Evolutionary conservation across 2,113 vertebrate genomes (phyloP), one percentile per base, ranked within the genome.

Genomic region (Polyodon spathula): DNA sequence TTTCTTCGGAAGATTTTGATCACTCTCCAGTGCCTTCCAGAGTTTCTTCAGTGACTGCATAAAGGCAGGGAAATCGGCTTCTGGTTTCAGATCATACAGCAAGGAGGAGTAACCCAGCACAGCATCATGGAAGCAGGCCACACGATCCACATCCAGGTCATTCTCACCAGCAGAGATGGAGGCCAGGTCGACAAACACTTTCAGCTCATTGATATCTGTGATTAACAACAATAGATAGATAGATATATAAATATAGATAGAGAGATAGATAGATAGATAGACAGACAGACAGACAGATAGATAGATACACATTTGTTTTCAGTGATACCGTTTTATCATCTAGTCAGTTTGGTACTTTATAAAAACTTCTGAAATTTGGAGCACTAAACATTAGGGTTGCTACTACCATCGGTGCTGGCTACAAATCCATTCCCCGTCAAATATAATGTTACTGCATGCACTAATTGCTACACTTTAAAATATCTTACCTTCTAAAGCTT

Each of bases 111-210:
- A 98, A 68, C 94, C 96, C 10, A 93, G 91, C 46, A 98, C 86
- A 0, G 93, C 73, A 3, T 95, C 91, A 0, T 97, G 95, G 77
- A 98, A 98, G 60, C 89, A 97, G 0, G 95, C 92, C 6, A 97
- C 96, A 0, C 94, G 84, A 69, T 95, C 96, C 60, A 98, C 92
- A 0, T 98, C 94, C 70, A 97, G 88, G 77, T 96, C 95, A 1
- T 95, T 97, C 81, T 98, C 96, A 59, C 96, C 96, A 2, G 96
- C 96, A 8, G 93, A 98, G 71, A 98, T 98, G 62, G 94, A 94
- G 0, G 96, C 96, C 83, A 98, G 65, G 76, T 98, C 95, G 52
- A 98, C 93, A 59, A 98, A 98, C 6, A 98, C 96, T 65, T 97
- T 97, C 72, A 98, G 74, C 70, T 97, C 95, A 4, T 89, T 93